Conservation (phyloP, 2,113 vertebrate species). For the Xenopus borealis region DNA sequence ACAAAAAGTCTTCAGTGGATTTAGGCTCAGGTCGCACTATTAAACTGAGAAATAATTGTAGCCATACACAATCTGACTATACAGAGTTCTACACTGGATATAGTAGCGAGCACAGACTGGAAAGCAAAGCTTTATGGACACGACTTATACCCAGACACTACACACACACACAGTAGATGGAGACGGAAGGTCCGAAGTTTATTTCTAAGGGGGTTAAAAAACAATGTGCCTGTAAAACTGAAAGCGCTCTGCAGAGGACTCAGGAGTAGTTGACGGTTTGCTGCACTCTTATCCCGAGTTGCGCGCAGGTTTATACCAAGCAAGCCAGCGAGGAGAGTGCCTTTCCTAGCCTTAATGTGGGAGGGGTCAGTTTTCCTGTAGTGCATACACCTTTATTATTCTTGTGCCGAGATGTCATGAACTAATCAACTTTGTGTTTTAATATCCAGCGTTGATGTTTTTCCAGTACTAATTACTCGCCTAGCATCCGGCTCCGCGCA, state of each 20-base stretch:
- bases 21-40: slow-evolving; percentile 69
- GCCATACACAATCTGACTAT: slow-evolving; percentile 49
- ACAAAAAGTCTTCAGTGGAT: slow-evolving; percentile 53
- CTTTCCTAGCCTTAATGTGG: slow-evolving; percentile 75
- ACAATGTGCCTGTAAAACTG: slow-evolving; percentile 79
- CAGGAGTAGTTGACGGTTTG: slow-evolving; percentile 52
- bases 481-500: slow-evolving; percentile 70
- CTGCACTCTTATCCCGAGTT: slow-evolving; percentile 58
- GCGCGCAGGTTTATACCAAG: slow-evolving; percentile 67
- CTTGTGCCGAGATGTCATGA: slow-evolving; percentile 63
- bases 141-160: slow-evolving; percentile 15
- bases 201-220: slow-evolving; percentile 54
- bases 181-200: slow-evolving; percentile 36
- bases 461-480: slow-evolving; percentile 64
- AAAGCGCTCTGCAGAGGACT: slow-evolving; percentile 65
- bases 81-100: slow-evolving; percentile 61
- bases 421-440: slow-evolving; percentile 65
- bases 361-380: slow-evolving; percentile 64
- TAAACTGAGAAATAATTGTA: slow-evolving; percentile 58
- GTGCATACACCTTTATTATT: slow-evolving; percentile 66
- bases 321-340: slow-evolving; percentile 62
- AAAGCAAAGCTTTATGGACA: slow-evolving; percentile 49
- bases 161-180: too few relatives aligned
- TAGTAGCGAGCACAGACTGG: slow-evolving; percentile 54
- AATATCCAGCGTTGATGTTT: slow-evolving; percentile 70